phyloP scores from a whole-genome alignment of 2,113 vertebrate genomes.

The Bungarus multicinctus region DNA sequence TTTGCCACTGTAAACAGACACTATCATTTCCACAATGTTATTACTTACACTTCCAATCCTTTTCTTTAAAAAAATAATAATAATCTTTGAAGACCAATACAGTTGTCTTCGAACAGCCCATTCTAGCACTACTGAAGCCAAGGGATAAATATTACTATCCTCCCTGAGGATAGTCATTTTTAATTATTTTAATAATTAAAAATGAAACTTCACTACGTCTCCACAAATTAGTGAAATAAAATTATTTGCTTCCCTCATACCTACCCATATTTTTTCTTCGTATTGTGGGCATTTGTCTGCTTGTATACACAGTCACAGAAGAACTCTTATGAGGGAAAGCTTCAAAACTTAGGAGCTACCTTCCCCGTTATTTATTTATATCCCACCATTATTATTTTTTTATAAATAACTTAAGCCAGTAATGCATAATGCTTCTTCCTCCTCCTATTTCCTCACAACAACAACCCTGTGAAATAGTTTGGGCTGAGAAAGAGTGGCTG shows the following conservation, averaged over 20 bases:
- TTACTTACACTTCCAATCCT: neutral
- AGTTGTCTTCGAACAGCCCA: neutral
- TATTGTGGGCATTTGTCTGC: neutral
- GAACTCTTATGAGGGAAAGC: neutral
- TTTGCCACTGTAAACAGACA: neutral
- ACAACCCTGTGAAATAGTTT: neutral
- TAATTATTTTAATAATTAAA: neutral
- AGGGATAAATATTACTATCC: neutral
- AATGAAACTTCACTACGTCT: neutral
- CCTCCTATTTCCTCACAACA: neutral
- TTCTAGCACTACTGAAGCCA: neutral
- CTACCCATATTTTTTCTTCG: neutral
- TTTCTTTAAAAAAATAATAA: neutral
- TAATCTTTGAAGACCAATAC: neutral
- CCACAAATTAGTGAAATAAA: neutral
- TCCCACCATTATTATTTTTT: neutral
- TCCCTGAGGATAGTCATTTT: too few species aligned
- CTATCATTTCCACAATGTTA: neutral
- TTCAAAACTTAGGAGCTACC: neutral
- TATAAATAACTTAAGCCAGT: neutral
- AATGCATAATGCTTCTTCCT: neutral
- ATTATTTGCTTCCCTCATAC: neutral
- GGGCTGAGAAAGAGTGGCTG: neutral
- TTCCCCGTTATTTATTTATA: neutral
- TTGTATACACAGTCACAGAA: neutral